Evolutionary conservation across 2,113 vertebrate species (phyloP).

Genomic region (Clarias macrocephalus): DNA sequence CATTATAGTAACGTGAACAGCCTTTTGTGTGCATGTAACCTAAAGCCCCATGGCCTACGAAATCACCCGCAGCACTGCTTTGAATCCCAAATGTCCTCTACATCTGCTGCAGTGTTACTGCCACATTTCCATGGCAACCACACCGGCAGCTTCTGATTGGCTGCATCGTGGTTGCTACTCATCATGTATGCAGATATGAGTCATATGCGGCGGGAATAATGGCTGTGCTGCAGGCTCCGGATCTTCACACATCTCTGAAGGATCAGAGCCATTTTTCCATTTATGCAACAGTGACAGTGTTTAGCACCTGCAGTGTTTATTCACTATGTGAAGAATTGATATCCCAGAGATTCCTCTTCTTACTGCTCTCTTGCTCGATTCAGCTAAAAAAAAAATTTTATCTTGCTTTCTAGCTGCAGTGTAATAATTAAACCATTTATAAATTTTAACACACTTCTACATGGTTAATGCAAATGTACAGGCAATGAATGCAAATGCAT

Average conservation of each 20-base stretch:
- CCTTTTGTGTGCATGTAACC: conserved; percentile 2
- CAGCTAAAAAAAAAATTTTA: not conserved
- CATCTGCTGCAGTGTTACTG: conserved; percentile 67
- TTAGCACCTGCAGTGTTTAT: not conserved
- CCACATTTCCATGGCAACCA: conserved; percentile 67
- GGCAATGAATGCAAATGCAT: conserved; percentile 10
- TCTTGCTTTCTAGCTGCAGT: not conserved
- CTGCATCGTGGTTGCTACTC: conserved; percentile 53
- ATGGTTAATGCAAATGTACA: not conserved
- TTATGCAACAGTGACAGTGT: not conserved
- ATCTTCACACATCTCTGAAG: conserved; percentile 10
- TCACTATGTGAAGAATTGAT: not conserved
- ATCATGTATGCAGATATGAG: conserved; percentile 64
- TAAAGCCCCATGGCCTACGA: conserved; percentile 14
- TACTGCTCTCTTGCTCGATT: not conserved
- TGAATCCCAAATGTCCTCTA: conserved; percentile 44
- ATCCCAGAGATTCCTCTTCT: not conserved
- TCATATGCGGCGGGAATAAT: conserved; percentile 50
- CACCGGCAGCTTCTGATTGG: conserved; percentile 59
- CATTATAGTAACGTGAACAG: not conserved
- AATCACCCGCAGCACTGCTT: conserved; percentile 10
- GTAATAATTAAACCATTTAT: conserved; percentile 5
- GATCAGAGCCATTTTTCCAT: not conserved
- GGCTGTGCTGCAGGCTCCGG: conserved; percentile 1
- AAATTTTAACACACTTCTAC: not conserved